phyloP scores from a whole-genome alignment of 2,113 vertebrate species.

The Motacilla tschutschensis region DNA sequence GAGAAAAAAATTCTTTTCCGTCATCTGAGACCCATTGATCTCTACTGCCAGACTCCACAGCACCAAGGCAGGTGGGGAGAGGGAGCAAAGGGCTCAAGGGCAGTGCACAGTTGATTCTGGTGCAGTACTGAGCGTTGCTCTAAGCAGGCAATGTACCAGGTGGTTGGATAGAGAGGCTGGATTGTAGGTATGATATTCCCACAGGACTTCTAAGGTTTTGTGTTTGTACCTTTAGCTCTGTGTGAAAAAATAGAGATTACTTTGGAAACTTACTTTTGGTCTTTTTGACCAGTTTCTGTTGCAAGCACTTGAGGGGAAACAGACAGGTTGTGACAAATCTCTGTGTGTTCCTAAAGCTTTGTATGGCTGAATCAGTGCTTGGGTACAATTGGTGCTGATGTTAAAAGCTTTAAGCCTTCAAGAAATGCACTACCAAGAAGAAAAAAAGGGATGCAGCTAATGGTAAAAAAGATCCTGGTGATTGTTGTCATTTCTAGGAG shows the following conservation, averaged over 20 bases:
- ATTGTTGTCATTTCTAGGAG: background rate
- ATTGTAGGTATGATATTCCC: background rate
- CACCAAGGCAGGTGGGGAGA: background rate
- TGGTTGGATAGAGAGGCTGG: background rate
- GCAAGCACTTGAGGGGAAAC: background rate
- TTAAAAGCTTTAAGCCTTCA: background rate
- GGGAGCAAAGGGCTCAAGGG: background rate
- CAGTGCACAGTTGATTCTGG: background rate
- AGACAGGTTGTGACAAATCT: rapidly evolving
- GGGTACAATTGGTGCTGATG: background rate
- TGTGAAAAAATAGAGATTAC: background rate
- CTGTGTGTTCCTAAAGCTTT: background rate
- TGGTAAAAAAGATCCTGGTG: background rate
- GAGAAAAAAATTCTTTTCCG: background rate
- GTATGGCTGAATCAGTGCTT: background rate
- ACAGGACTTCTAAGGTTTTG: background rate
- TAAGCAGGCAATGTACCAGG: background rate
- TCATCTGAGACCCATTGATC: background rate
- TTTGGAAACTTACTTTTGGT: background rate
- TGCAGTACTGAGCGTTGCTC: background rate
- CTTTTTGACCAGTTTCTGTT: background rate
- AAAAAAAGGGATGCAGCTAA: background rate
- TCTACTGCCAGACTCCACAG: background rate
- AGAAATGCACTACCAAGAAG: background rate
- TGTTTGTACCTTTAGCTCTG: background rate